Base-by-base conservation (phyloP, 2,113 vertebrate species). In the Arvicanthis niloticus region DNA sequence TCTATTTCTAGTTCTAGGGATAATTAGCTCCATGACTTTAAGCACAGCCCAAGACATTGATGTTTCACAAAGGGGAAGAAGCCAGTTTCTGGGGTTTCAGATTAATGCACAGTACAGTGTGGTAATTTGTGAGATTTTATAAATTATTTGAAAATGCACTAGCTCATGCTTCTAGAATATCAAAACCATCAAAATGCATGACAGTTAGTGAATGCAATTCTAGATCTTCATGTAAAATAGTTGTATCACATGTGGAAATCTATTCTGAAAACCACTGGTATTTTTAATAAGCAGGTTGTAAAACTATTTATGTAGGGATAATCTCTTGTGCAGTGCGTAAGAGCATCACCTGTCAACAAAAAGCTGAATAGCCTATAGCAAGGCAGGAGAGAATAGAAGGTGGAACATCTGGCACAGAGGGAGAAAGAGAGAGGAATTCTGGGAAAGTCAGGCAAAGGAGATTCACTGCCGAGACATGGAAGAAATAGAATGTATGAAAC, bases 1-100 rank as follows among this genome's bases (percentile, higher is more conserved):
- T 92, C 42, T 82, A 29, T 80, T 92, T 96, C 88, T 92, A 42
- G 6, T 62, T 93, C 72, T 34, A 67, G 16, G 31, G 21, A 40
- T 93, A 68, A 89, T 89, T 88, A 94, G 65, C 60, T 88, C 31
- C 5, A 16, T 21, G 72, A 51, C 65, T 60, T 76, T 65, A 42
- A 26, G n/a, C 26, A 16, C 17, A 34, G 3, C 40, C 10, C 7
- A 53, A 26, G 8, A 80, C 37, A 68, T 45, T 21, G 22, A 2
- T 37, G 34, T 85, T 60, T 53, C 22, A n/a, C 60, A 9, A 11
- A 77, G 15, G 11, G 24, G 7, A 87, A 60, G 53, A 17, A 42
- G 10, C 9, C 67, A 31, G 77, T 42, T 82, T 81, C 84, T 67
- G 29, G 60, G 53, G 37, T n/a, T 91, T 89, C 21, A 21, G 67